Evolutionary conservation across 92 coral and sea anemone species (phyloP), one percentile per base, ranked within the genome.

Genomic region (Porites lobata): DNA sequence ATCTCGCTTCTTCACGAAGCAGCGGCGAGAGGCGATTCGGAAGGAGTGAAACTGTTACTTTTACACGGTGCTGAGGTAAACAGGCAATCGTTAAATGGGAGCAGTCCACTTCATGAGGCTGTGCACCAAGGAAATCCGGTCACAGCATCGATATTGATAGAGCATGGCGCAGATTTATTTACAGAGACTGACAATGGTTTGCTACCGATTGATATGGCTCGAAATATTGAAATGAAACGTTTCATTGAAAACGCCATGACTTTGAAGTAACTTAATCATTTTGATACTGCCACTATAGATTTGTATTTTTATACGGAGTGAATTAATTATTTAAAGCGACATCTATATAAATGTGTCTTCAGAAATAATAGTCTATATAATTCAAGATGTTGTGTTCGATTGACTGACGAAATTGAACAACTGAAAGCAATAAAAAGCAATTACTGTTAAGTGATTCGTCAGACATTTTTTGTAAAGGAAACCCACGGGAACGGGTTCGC

Each of bases 31-130:
- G 96, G 98, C 0, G 98, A 98, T 69, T 70, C 93, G 1, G 92
- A 90, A 51, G 93, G 85, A 1, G 94, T 94, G 9, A 89, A 86
- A 15, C 50, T 94, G 9, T 85, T 98, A 29, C 89, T 98, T 22
- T 90, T 92, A 5, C 76, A 87, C 50, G 99, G 99, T 7, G 99
- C 99, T 4, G 99, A 98, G 75, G 95, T 98, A 43, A 98, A 98
- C 78, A 87, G 96, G 73, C 99, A 96, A 77, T 90, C 98, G n/a
- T 52, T 94, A 61, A 90, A 94, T 79, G 99, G 99, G 17, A 96
- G 98, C 86, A 96, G 98, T 7, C 98, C 99, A 1, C 80, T 98
- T 4, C 99, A 98, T 50, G 99, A 94, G 68, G 99, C 99, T 14
- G 99, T 90, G 10, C 78, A 80, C 32, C 88, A 95, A 8, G 98